A percentile compares a stretch with the other conserved stretches of the same genome.
Conservation (phyloP, 2,113 vertebrate genomes). For the Xiphophorus maculatus region DNA sequence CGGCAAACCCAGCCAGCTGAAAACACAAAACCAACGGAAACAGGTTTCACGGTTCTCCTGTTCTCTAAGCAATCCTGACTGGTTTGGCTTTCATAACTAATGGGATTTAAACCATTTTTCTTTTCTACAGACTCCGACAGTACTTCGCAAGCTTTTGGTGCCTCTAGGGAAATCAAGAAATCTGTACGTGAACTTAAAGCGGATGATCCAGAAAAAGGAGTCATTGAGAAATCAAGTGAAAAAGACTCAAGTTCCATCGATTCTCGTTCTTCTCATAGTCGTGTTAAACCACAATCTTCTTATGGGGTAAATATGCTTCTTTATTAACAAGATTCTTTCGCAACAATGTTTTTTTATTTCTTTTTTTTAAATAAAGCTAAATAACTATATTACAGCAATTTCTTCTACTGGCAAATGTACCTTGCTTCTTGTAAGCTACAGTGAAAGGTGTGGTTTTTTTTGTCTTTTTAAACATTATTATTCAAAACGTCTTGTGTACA, state of each 20-base stretch:
- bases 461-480: too few relatives aligned
- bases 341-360: too few relatives aligned
- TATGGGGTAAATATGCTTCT: slow-evolving; percentile 27
- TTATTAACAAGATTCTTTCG: neutral
- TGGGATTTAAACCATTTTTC: neutral
- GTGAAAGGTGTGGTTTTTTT: neutral
- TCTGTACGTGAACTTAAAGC: neutral
- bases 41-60: slow-evolving; percentile 33
- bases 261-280: neutral
- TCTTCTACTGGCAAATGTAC: neutral
- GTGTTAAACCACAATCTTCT: neutral
- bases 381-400: too few relatives aligned
- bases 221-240: neutral
- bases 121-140: slow-evolving; percentile 9
- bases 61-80: neutral
- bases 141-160: neutral
- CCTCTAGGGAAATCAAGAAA: neutral
- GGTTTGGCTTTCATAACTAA: neutral
- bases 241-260: neutral
- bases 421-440: neutral
- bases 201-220: slow-evolving; percentile 26
- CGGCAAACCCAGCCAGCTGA: slow-evolving; percentile 9
- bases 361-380: too few relatives aligned
- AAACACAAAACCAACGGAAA: neutral
- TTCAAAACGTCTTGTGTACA: too few relatives aligned